phyloP scores from a whole-genome alignment of 2,113 vertebrate genomes.

The Camelus dromedarius region DNA sequence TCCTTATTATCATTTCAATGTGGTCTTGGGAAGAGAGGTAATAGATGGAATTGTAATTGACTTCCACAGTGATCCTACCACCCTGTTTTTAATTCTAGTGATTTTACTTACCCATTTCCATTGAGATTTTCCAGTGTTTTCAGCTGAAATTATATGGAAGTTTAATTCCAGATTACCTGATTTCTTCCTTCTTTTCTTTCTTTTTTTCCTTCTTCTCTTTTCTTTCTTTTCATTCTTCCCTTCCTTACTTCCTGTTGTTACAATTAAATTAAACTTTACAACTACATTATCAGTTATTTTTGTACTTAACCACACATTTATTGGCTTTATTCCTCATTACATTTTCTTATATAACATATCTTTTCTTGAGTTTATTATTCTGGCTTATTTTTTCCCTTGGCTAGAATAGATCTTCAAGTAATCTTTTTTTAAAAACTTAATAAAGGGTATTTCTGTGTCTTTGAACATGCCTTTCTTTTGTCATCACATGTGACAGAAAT shows the following conservation, averaged over 20 bases:
- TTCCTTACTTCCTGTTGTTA: background rate
- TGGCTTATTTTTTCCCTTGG: constrained; percentile 12
- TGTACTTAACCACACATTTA: background rate
- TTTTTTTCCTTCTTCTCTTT: background rate
- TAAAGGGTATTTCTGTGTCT: constrained; percentile 20
- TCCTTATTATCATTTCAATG: constrained; percentile 46
- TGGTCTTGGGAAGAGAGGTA: background rate
- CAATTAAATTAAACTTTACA: constrained; percentile 26
- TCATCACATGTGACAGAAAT: background rate
- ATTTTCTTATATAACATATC: constrained; percentile 14
- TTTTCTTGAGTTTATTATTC: constrained; percentile 28
- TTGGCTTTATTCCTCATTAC: constrained; percentile 1
- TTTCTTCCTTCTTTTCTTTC: background rate
- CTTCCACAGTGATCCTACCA: background rate
- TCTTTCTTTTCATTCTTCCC: too few species aligned
- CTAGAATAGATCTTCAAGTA: constrained; percentile 30
- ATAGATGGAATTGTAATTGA: constrained; percentile 28
- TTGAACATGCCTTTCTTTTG: constrained; percentile 33
- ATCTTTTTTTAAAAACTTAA: background rate
- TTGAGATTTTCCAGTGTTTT: constrained; percentile 30
- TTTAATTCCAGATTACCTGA: background rate
- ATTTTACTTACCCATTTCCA: constrained; percentile 35
- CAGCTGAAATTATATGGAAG: constrained; percentile 9
- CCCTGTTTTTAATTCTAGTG: background rate
- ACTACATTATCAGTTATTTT: background rate